These are phyloP conservation scores for Zoanthus gigantus DNA, from an alignment of 92 coral and sea anemone genomes.

Conservation along the genomic window DNA sequence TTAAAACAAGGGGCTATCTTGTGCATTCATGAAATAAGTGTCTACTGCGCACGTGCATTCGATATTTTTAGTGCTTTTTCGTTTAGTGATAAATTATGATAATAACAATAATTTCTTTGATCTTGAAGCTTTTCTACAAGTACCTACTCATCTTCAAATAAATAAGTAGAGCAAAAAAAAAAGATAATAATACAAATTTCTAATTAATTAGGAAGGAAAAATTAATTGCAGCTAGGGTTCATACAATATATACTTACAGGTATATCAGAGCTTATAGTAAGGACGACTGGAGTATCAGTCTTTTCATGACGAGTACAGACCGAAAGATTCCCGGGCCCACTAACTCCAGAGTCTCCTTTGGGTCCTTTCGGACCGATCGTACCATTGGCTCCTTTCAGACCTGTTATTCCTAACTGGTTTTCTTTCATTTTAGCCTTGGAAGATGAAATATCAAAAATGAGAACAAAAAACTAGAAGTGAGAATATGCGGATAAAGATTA, in stretches of 20 bases:
- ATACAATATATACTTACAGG: background rate
- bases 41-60: no score
- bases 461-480: background rate
- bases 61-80: no score
- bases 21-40: no score
- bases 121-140: no score
- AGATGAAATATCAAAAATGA: background rate
- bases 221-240: no score
- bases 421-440: background rate
- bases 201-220: no score
- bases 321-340: constrained; percentile 34
- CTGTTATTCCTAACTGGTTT: constrained; percentile 14
- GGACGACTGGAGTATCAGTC: background rate
- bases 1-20: no score
- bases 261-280: background rate
- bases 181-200: no score
- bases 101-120: no score
- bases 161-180: no score
- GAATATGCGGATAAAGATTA: background rate
- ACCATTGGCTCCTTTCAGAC: constrained; percentile 27
- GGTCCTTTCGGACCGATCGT: constrained; percentile 25
- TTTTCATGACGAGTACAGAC: background rate
- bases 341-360: constrained; percentile 5
- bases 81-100: no score
- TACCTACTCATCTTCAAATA: no score